These are phyloP conservation scores for Muscicapa adusta DNA, from an alignment of 2,113 vertebrate genomes.

Conservation along the genomic window DNA sequence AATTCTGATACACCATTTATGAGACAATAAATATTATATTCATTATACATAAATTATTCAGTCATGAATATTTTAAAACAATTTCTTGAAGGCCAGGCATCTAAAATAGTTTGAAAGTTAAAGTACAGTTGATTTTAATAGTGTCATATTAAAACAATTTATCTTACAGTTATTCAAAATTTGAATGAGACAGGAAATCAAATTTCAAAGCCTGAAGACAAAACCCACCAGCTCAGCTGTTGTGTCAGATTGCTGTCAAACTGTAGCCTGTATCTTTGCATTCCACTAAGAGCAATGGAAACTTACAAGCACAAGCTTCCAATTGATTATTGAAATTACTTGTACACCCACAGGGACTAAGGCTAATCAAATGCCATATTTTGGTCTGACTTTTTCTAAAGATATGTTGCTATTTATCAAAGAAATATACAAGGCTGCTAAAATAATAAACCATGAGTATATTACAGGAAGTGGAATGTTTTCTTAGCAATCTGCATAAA, in stretches of 20 bases:
- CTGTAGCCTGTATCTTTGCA: background rate
- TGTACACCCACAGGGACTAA: background rate
- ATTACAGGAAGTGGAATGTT: background rate
- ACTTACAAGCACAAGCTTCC: background rate
- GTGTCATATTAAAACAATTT: background rate
- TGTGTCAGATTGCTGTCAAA: background rate
- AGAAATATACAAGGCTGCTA: background rate
- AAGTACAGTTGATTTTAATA: background rate
- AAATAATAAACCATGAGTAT: background rate
- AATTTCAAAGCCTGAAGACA: background rate
- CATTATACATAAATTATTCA: background rate
- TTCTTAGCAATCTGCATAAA: background rate
- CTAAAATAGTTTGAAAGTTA: background rate
- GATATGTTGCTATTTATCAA: background rate
- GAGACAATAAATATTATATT: background rate
- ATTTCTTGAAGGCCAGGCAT: background rate
- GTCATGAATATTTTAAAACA: background rate
- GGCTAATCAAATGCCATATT: background rate
- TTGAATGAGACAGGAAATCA: background rate
- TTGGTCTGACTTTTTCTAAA: background rate
- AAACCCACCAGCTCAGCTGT: background rate
- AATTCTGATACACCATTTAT: background rate
- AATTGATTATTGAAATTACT: background rate
- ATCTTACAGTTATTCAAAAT: background rate
- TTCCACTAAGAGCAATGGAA: background rate